These are phyloP conservation scores for Heliocidaris tuberculata DNA, from an alignment of 35 echinoderm and acorn worm genomes.

Conservation along the genomic window DNA sequence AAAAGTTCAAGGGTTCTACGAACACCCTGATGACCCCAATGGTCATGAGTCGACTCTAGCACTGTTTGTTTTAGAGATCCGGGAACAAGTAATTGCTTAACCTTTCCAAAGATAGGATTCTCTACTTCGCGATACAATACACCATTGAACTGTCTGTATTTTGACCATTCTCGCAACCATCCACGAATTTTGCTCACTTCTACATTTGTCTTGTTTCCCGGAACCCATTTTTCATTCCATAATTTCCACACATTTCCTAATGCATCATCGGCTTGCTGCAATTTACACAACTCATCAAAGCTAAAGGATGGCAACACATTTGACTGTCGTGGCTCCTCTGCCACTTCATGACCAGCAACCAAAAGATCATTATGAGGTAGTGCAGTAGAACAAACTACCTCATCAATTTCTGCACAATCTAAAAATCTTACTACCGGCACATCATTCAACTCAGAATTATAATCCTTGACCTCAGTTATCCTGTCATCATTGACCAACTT, in stretches of 20 bases:
- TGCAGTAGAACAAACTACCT: too few species aligned
- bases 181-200: background rate
- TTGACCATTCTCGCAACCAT: constrained; percentile 38
- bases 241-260: too few species aligned
- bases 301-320: constrained; percentile 45
- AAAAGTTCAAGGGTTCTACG: constrained; percentile 44
- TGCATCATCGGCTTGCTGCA: too few species aligned
- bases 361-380: background rate
- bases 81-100: constrained; percentile 70
- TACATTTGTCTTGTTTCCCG: background rate
- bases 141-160: too few species aligned
- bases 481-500: background rate
- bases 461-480: background rate
- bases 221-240: too few species aligned
- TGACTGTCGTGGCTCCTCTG: too few species aligned
- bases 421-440: too few species aligned
- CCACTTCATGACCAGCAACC: background rate
- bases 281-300: constrained; percentile 24
- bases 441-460: too few species aligned
- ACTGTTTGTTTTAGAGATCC: background rate
- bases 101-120: too few species aligned
- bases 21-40: constrained; percentile 65
- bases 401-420: too few species aligned
- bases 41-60: constrained; percentile 47
- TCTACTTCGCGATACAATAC: too few species aligned